These are phyloP conservation scores for Neria commutata DNA, from an alignment of 2,888 invertebrate genomes.

Conservation along the genomic window DNA sequence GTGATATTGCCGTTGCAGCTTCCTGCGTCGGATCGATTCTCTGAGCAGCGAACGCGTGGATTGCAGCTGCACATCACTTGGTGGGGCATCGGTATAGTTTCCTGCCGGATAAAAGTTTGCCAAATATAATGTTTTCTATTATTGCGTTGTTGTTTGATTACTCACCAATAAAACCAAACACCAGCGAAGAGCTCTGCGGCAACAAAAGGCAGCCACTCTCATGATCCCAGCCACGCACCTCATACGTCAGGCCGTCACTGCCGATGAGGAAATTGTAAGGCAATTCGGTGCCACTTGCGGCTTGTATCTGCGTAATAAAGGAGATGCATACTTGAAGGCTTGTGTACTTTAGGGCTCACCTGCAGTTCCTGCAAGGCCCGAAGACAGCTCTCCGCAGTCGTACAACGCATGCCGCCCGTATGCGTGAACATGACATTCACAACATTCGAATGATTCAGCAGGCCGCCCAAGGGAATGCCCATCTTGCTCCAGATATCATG, in stretches of 20 bases:
- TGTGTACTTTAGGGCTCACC: slow-evolving; percentile 46
- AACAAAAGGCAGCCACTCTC: slow-evolving; percentile 49
- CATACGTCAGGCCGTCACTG: slow-evolving; percentile 63
- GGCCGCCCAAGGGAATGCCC: slow-evolving; percentile 26
- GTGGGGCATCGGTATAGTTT: slow-evolving; percentile 42
- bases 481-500: slow-evolving; percentile 51
- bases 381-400: slow-evolving; percentile 51
- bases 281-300: slow-evolving; percentile 35
- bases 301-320: slow-evolving; percentile 7
- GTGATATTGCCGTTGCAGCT: slow-evolving; percentile 38
- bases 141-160: neutral
- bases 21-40: slow-evolving; percentile 44
- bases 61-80: slow-evolving; percentile 39
- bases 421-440: slow-evolving; percentile 61
- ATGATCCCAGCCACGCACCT: slow-evolving; percentile 63
- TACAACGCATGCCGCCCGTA: slow-evolving; percentile 61
- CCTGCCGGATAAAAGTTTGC: slow-evolving; percentile 37
- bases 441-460: slow-evolving; percentile 44
- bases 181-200: slow-evolving; percentile 48
- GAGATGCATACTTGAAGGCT: neutral
- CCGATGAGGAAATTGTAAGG: slow-evolving; percentile 65
- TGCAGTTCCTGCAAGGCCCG: slow-evolving; percentile 59
- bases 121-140: neutral
- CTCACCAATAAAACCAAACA: slow-evolving; percentile 63
- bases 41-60: slow-evolving; percentile 45